Evolutionary conservation across 2,797 vertebrate species (phyloP).

Genomic region (Delichon dasypus): DNA sequence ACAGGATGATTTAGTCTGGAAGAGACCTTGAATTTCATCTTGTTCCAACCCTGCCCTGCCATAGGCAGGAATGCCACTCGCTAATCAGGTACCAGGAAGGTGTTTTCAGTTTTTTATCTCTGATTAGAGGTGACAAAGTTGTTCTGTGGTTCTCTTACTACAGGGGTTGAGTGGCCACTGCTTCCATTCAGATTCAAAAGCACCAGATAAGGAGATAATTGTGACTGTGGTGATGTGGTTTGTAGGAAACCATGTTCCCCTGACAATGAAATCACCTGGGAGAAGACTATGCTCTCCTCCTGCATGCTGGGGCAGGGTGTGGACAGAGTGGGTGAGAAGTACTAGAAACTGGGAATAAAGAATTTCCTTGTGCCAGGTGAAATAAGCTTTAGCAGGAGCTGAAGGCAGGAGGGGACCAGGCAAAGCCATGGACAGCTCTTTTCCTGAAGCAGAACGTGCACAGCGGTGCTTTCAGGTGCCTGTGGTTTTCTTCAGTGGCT

Average conservation of each 20-base stretch:
- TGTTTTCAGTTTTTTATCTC: background rate
- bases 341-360: background rate
- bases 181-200: background rate
- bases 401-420: background rate
- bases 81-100: background rate
- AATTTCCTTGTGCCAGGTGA: background rate
- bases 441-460: fast-evolving
- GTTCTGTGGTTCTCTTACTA: background rate
- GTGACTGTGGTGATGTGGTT: background rate
- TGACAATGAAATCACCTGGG: background rate
- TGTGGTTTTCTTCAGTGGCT: background rate
- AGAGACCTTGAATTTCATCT: background rate
- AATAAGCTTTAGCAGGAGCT: background rate
- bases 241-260: background rate
- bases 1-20: background rate
- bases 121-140: background rate
- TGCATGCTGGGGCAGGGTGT: background rate
- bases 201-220: background rate
- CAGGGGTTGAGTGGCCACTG: background rate
- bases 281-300: background rate
- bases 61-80: background rate
- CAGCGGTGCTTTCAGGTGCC: background rate
- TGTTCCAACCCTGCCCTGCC: background rate
- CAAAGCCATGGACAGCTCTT: background rate
- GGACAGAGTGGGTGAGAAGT: background rate